phyloP scores from a whole-genome alignment of 23 tunicate species.

The Ascidia mentula region DNA sequence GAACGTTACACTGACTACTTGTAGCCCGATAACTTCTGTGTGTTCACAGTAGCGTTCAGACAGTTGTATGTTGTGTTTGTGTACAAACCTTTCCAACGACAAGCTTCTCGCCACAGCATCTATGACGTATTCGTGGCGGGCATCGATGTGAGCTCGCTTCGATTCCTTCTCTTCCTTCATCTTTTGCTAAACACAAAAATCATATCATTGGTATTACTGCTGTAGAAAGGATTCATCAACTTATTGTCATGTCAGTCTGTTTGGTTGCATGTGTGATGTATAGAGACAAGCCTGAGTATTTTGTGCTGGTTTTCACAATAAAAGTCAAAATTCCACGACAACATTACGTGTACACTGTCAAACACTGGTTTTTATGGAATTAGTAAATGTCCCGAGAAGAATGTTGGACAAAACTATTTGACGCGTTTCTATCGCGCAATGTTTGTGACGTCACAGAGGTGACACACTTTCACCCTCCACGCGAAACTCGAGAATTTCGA shows the following conservation, averaged over 20 bases:
- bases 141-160: constrained; percentile 83
- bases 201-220: not conserved
- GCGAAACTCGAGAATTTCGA: not conserved
- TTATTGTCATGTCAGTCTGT: too few species aligned
- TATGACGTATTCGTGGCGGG: constrained; percentile 88
- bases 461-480: not conserved
- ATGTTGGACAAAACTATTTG: not conserved
- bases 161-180: constrained; percentile 86
- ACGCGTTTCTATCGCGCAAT: not conserved
- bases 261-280: too few species aligned
- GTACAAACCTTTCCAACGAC: constrained; percentile 72
- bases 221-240: not conserved
- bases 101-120: constrained; percentile 63
- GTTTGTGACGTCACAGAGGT: not conserved
- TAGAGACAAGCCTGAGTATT: too few species aligned
- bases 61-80: too few species aligned
- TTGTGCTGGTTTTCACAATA: too few species aligned
- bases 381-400: too few species aligned
- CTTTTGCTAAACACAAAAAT: constrained; percentile 75
- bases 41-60: too few species aligned
- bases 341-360: too few species aligned
- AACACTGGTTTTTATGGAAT: too few species aligned
- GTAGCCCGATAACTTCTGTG: too few species aligned
- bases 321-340: too few species aligned
- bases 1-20: too few species aligned